A percentile compares a stretch with the other conserved stretches of the same genome.
Conservation (phyloP, 23 tunicate genomes). For the Diplosoma virens region DNA sequence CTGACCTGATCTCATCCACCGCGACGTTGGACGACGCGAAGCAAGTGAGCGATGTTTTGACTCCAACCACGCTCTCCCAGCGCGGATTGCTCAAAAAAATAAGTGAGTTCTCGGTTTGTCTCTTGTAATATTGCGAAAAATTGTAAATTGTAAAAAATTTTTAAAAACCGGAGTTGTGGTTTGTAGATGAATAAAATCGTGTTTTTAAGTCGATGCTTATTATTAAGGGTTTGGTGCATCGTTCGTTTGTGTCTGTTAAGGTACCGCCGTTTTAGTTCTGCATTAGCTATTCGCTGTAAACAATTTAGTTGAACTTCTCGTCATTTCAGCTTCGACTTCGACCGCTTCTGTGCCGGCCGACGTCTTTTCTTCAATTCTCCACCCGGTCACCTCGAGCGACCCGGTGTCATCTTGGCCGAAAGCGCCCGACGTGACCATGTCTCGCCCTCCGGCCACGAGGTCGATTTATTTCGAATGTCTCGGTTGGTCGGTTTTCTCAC, state of each 20-base stretch:
- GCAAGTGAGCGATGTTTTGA: not conserved
- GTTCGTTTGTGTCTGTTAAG: too few relatives aligned
- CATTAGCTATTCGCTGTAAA: too few relatives aligned
- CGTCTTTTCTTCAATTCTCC: conserved; percentile 23
- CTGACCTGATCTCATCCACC: conserved; percentile 81
- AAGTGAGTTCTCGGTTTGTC: not conserved
- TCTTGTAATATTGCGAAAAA: too few relatives aligned
- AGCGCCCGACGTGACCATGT: conserved; percentile 94
- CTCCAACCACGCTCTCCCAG: not conserved
- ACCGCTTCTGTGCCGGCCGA: not conserved
- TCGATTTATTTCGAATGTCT: not conserved
- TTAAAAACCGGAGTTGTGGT: too few relatives aligned
- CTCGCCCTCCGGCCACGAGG: conserved; percentile 51
- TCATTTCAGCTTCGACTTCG: not conserved
- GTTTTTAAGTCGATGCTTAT: too few relatives aligned
- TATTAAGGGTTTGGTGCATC: too few relatives aligned
- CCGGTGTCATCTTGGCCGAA: conserved; percentile 69
- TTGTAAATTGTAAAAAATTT: too few relatives aligned
- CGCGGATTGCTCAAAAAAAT: conserved; percentile 1
- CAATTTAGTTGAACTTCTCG: too few relatives aligned
- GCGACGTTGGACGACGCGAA: conserved; percentile 61
- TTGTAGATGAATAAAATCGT: too few relatives aligned
- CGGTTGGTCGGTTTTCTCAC: not conserved
- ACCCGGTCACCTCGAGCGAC: conserved; percentile 6
- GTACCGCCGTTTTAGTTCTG: too few relatives aligned